Evolutionary conservation across 1,140 invertebrate species (phyloP).

Genomic region (Brachionus paranguensis): DNA sequence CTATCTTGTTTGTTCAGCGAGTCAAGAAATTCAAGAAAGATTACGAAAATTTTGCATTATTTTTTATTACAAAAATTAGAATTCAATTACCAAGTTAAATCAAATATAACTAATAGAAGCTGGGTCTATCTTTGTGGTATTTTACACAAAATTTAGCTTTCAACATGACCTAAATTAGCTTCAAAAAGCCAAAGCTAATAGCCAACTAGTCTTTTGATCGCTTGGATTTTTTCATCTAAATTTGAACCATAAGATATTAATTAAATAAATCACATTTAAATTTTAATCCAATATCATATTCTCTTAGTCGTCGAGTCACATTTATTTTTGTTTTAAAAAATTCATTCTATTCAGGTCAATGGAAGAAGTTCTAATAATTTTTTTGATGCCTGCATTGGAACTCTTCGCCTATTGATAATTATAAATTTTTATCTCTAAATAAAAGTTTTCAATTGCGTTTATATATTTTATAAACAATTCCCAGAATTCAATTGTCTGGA

Average conservation of each 20-base stretch:
- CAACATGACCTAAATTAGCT: neutral
- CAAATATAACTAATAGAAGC: neutral
- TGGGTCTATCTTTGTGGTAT: neutral
- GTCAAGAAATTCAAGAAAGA: neutral
- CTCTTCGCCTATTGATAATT: neutral
- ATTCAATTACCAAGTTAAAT: neutral
- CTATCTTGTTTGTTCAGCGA: neutral
- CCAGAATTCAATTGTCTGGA: too few species aligned
- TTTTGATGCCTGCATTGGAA: too few species aligned
- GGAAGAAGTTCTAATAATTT: neutral
- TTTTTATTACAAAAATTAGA: neutral
- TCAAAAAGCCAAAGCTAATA: neutral
- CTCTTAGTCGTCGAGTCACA: neutral
- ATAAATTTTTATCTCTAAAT: too few species aligned
- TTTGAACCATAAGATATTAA: neutral
- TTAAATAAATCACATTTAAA: neutral
- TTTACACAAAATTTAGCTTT: neutral
- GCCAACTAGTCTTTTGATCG: neutral
- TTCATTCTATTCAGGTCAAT: neutral
- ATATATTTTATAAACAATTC: too few species aligned
- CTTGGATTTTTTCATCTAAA: neutral
- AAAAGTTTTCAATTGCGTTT: too few species aligned
- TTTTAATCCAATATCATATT: neutral
- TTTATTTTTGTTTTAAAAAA: neutral
- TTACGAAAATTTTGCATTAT: neutral